Base-by-base conservation (phyloP, 2,797 vertebrate genomes). In the Notolepis coatsorum region DNA sequence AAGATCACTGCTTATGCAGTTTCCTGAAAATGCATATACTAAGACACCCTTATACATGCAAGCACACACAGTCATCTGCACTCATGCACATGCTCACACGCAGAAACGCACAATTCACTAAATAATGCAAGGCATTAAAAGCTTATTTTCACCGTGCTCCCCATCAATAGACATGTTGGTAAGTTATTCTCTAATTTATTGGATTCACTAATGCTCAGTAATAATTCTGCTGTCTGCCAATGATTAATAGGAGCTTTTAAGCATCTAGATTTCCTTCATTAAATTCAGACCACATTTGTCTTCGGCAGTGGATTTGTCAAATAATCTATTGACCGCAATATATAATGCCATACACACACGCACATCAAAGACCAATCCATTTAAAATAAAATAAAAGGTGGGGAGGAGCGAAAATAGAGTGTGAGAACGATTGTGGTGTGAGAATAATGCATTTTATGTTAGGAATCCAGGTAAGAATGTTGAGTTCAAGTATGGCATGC, bases 221-320 rank as follows among this genome's bases (percentile, higher is more conserved):
- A 82, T 89, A 81, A 80, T 84, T 82, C 50, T 41, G 30, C 78
- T 80, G 79, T 80, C 77, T 74, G 31, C 68, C 53, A 51, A 71
- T 85, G 84, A 90, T 88, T 87, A 88, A 88, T 83, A 71, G 62
- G 41, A 65, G 71, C 76, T 81, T 87, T 79, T 74, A 75, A 77
- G 64, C 68, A 66, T 81, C 58, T 61, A 74, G 61, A 82, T 73
- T 82, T 77, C 54, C 75, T 83, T 85, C 79, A 88, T 86, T 79
- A 78, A 75, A 86, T 85, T 80, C 75, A 79, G 75, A 74, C 52
- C 61, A 75, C 62, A 83, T 82, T 72, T 23, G 25, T 82, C 62
- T 77, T 69, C 45, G 74, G 75, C 69, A 51, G 68, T 57, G 28
- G 62, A 49, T 81, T 84, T 81, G 79, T 88, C 82, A 81, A 77